Evolutionary conservation across 2,113 vertebrate species (phyloP).

Genomic region (Pelecanus crispus): DNA sequence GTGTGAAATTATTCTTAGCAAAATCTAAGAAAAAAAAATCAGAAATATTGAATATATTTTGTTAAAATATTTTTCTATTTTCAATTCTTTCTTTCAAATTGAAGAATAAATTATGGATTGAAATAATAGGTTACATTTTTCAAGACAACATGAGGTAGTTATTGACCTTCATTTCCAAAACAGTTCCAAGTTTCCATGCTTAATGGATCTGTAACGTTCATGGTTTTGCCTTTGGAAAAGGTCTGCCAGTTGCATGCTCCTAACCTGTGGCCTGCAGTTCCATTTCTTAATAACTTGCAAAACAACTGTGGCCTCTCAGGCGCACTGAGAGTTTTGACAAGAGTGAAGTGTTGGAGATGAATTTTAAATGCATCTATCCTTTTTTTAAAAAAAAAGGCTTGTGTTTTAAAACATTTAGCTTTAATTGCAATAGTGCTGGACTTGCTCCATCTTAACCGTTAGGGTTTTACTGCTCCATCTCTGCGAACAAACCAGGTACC

Average conservation of each 20-base stretch:
- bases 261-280: background rate
- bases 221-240: background rate
- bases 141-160: background rate
- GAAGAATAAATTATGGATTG: background rate
- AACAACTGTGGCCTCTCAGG: background rate
- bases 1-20: background rate
- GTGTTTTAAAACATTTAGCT: background rate
- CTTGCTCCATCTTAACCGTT: background rate
- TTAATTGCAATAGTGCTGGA: background rate
- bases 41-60: background rate
- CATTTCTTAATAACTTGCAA: background rate
- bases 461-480: background rate
- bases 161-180: background rate
- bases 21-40: background rate
- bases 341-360: background rate
- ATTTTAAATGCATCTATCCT: background rate
- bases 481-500: background rate
- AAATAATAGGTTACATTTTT: background rate
- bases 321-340: no score
- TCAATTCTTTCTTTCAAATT: background rate
- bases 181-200: background rate
- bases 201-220: background rate
- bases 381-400: background rate
- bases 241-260: background rate
- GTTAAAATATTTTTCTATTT: background rate